Evolutionary conservation across 1,140 invertebrate genomes (phyloP).

Genomic region (Philopotamus ludificatus): DNA sequence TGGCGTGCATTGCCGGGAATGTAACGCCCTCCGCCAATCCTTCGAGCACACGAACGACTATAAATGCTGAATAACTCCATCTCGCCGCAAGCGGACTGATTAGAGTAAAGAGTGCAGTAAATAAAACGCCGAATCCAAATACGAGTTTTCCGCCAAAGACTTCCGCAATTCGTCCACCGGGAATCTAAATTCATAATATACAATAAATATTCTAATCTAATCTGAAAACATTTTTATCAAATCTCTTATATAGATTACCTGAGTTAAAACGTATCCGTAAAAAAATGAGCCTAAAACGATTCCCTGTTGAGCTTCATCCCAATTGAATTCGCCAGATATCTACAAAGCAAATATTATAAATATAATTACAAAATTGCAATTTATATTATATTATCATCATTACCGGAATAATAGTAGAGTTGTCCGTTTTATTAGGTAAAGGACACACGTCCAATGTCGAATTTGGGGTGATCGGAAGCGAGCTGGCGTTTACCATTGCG

Average conservation of each 20-base stretch:
- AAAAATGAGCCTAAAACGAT: conserved; percentile 83
- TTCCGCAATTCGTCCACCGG: conserved; percentile 79
- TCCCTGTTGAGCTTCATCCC: conserved; percentile 76
- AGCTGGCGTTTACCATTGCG: conserved; percentile 85
- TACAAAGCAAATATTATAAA: conserved; percentile 44
- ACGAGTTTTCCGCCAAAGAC: conserved; percentile 77
- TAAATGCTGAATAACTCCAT: conserved; percentile 68
- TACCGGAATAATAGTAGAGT: conserved; percentile 60
- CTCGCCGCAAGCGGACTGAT: conserved; percentile 72
- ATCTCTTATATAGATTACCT: too few relatives aligned
- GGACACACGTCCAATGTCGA: conserved; percentile 63
- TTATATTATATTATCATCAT: too few relatives aligned
- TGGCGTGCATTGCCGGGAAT: conserved; percentile 79
- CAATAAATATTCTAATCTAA: too few relatives aligned
- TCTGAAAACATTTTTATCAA: too few relatives aligned
- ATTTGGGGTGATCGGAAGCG: conserved; percentile 57
- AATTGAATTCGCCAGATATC: conserved; percentile 72
- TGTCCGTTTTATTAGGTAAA: conserved; percentile 47
- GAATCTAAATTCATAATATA: conserved; percentile 53
- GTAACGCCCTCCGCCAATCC: conserved; percentile 86
- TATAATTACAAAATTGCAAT: not conserved
- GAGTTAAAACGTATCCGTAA: conserved; percentile 82
- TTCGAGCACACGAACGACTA: conserved; percentile 76
- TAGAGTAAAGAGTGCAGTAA: conserved; percentile 76
- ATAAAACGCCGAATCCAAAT: conserved; percentile 73